Evolutionary conservation across 2,888 invertebrate species (phyloP).

Genomic region (Dendrolimus pini): DNA sequence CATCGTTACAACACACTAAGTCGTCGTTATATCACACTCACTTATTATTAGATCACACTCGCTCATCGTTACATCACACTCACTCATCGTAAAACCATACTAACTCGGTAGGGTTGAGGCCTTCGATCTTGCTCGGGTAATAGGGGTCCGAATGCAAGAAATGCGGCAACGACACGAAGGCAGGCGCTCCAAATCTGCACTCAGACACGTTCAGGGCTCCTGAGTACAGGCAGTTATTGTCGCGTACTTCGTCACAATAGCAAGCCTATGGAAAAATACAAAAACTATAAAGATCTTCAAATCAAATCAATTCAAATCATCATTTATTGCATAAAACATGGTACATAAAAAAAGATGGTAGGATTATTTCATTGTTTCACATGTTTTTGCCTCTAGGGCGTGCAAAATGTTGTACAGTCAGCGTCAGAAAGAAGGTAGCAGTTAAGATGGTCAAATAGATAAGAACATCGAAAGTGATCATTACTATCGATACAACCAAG

Average conservation of each 20-base stretch:
- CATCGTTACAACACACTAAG: constrained; percentile 31
- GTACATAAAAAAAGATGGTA: no score
- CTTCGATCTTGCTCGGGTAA: constrained; percentile 79
- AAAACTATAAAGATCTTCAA: background rate
- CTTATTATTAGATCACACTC: no score
- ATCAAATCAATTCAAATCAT: no score
- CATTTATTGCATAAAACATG: no score
- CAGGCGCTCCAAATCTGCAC: constrained; percentile 89
- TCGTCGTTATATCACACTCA: constrained; percentile 12
- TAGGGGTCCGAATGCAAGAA: constrained; percentile 84
- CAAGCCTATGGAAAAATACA: constrained; percentile 66
- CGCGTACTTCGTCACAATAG: constrained; percentile 75
- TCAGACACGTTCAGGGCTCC: constrained; percentile 84
- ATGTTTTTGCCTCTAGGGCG: no score
- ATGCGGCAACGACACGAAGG: constrained; percentile 88
- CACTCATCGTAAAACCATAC: constrained; percentile 13
- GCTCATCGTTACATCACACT: no score
- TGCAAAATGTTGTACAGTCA: no score
- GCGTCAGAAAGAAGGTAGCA: no score
- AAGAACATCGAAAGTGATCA: no score
- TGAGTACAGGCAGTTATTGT: constrained; percentile 58
- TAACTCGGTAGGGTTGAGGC: constrained; percentile 79
- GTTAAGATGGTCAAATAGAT: no score
- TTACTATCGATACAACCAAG: no score
- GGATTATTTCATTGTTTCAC: no score